Evolutionary conservation across 2,113 vertebrate species (phyloP), one percentile per base, ranked within the genome.

Genomic region (Athene cunicularia): DNA sequence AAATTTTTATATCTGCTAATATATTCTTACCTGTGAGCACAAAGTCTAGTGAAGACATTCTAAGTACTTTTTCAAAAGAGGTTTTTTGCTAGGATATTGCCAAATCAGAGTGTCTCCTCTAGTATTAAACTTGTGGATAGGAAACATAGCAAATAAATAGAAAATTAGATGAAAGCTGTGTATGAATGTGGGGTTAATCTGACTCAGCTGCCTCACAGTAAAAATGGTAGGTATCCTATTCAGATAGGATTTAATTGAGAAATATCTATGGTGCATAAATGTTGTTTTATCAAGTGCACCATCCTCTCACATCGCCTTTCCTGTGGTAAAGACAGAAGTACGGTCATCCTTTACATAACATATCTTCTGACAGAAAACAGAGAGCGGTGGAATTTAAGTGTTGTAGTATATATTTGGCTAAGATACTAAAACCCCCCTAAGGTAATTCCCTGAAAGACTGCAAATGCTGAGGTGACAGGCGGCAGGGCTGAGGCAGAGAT

Each of bases 361-460:
- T 23, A 20, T 37, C 33, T 88, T 88, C 81, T 47, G 12, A 41
- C 37, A 63, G 86, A 92, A 92, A 96, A 76, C 86, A 89, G 80
- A 90, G 64, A 97, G 75, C 47, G 23, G 35, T 85, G 68, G 84
- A 87, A 91, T 85, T 75, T 82, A 86, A 86, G 71, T 75, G 79
- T 60, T 95, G 64, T 67, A 72, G 33, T 39, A 73, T 93, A 80
- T 82, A 77, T 94, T 94, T 93, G 80, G 43, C 63, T 90, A 86
- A 88, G 41, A 80, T 85, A 73, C 75, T 95, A 96, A 96, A 70
- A 96, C 96, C 94, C 91, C 55, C 83, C 92, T n/a, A 52, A 10
- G 8, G 86, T 95, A 97, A 95, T 97, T 97, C 93, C 86, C 95
- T 96, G 91, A 93, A 98, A 97, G 88, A 81, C 71, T 93, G 92